Evolutionary conservation across 2,113 vertebrate genomes (phyloP).

Genomic region (Himantopus leucocephalus): DNA sequence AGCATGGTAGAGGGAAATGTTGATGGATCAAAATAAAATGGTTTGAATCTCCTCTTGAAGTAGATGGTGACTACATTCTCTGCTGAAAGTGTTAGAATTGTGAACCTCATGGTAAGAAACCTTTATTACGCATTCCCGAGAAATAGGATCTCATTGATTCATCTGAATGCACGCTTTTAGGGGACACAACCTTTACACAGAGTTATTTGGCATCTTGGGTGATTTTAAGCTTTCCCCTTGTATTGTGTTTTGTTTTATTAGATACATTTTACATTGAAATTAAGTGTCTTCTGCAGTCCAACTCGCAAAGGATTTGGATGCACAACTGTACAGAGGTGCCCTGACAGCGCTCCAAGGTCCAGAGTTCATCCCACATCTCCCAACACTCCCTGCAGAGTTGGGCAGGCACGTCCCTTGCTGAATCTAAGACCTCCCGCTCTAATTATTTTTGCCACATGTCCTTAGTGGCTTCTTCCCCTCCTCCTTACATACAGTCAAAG

Average conservation of each 20-base stretch:
- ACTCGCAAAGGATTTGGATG: not conserved
- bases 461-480: not conserved
- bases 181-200: not conserved
- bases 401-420: not conserved
- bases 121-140: not conserved
- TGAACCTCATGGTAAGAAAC: not conserved
- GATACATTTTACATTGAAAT: not conserved
- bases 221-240: not conserved
- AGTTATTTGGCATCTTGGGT: not conserved
- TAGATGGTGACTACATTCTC: not conserved
- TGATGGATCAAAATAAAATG: not conserved
- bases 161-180: not conserved
- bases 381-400: not conserved
- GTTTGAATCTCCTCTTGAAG: not conserved
- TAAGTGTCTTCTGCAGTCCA: not conserved
- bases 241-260: not conserved
- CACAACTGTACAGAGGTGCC: not conserved
- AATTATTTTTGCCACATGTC: not conserved
- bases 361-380: not conserved
- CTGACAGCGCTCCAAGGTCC: not conserved
- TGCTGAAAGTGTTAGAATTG: not conserved
- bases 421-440: not conserved
- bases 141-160: not conserved
- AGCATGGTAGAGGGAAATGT: not conserved
- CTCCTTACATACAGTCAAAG: not conserved